A percentile compares a stretch with the other conserved stretches of the same genome.
Evolutionary conservation across 2,888 invertebrate species (phyloP).

Genomic region (Hydrotaea cyrtoneurina): DNA sequence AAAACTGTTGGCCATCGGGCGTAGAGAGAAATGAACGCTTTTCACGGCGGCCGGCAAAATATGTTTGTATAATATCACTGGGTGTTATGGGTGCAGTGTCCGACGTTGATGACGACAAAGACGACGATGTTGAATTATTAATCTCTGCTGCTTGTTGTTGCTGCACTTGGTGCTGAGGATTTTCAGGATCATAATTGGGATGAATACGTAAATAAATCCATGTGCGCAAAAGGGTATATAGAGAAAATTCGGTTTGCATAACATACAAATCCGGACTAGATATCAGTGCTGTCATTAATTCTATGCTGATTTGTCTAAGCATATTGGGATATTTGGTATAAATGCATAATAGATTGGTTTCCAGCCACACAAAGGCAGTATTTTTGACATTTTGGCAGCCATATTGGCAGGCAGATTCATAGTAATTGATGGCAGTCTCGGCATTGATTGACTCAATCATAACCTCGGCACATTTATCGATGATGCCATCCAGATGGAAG

Average conservation of each 20-base stretch:
- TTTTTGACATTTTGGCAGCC: constrained; percentile 85
- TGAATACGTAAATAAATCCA: constrained; percentile 85
- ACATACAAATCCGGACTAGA: constrained; percentile 86
- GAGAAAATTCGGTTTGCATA: constrained; percentile 89
- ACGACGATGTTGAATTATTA: constrained; percentile 7
- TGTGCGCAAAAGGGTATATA: constrained; percentile 86
- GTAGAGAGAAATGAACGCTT: constrained; percentile 83
- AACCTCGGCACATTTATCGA: constrained; percentile 87
- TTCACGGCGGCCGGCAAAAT: constrained; percentile 76
- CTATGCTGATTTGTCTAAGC: constrained; percentile 84
- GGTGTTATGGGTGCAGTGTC: constrained; percentile 69
- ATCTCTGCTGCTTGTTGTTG: constrained; percentile 68
- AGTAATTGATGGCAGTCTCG: constrained; percentile 86
- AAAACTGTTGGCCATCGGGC: constrained; percentile 83
- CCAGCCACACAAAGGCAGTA: constrained; percentile 86
- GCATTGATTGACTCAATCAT: constrained; percentile 89
- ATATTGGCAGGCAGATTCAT: constrained; percentile 86
- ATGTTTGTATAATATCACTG: constrained; percentile 75
- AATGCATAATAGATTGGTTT: constrained; percentile 85
- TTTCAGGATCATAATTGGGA: constrained; percentile 81
- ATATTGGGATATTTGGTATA: constrained; percentile 83
- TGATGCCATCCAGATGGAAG: constrained; percentile 87
- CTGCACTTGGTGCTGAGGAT: constrained; percentile 71
- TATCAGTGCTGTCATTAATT: constrained; percentile 85
- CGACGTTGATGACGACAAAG: background rate